A percentile compares a stretch with the other conserved stretches of the same genome.
Evolutionary conservation across 1,140 invertebrate genomes (phyloP).

Genomic region (Eupristina koningsbergeri): DNA sequence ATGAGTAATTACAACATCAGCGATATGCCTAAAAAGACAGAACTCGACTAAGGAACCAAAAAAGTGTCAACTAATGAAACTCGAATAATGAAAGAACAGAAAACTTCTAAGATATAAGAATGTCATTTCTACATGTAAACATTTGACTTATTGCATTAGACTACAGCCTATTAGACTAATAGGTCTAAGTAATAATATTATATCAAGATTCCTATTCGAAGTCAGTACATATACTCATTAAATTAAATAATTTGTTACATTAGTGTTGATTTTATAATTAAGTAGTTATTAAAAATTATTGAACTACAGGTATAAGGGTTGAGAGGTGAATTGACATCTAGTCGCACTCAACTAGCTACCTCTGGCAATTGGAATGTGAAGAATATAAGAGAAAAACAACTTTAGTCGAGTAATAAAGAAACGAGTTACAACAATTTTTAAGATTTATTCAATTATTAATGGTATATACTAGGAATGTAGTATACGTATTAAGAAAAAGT

Average conservation of each 20-base stretch:
- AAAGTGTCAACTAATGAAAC: too few relatives aligned
- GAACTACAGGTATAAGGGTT: slow-evolving; percentile 78
- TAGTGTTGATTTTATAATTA: not conserved
- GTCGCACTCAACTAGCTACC: slow-evolving; percentile 81
- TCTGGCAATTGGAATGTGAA: slow-evolving; percentile 88
- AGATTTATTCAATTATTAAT: not conserved
- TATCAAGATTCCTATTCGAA: slow-evolving; percentile 68
- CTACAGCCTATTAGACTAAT: too few relatives aligned
- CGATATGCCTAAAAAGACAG: too few relatives aligned
- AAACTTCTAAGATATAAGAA: too few relatives aligned
- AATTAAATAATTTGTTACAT: not conserved
- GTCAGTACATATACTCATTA: slow-evolving; percentile 54
- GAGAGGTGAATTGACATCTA: slow-evolving; percentile 83
- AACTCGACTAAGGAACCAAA: too few relatives aligned
- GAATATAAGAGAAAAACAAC: slow-evolving; percentile 84
- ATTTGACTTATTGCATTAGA: too few relatives aligned
- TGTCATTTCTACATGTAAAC: too few relatives aligned
- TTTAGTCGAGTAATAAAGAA: slow-evolving; percentile 86
- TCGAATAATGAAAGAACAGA: too few relatives aligned
- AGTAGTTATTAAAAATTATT: slow-evolving; percentile 24
- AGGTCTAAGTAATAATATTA: slow-evolving; percentile 73
- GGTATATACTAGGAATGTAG: not conserved
- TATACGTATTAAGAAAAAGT: too few relatives aligned
- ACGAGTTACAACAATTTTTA: slow-evolving; percentile 76
- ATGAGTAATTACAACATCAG: too few relatives aligned